Conservation (phyloP, 2,113 vertebrate genomes). For the Notothenia rossii region DNA sequence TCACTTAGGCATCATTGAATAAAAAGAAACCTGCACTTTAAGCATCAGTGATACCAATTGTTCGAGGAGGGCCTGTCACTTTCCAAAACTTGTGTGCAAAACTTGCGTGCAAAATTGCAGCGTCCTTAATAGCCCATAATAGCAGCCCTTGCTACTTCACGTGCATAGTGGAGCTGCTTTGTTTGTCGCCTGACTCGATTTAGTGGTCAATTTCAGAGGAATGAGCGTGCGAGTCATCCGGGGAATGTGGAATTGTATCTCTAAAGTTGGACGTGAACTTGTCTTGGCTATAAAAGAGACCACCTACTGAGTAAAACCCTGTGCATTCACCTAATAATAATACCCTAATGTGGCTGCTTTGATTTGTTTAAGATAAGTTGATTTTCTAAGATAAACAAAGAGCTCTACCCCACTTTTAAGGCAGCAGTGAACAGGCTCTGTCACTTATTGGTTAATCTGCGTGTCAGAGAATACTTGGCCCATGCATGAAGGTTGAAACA, state of each 20-base stretch:
- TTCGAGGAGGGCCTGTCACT: conserved; percentile 35
- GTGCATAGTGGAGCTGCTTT: conserved; percentile 69
- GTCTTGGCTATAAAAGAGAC: conserved; percentile 55
- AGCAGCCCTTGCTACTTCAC: conserved; percentile 64
- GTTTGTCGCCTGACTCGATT: conserved; percentile 69
- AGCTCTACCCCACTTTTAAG: not conserved
- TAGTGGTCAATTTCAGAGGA: conserved; percentile 79
- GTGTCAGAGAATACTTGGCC: conserved; percentile 43
- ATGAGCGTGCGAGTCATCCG: conserved; percentile 79
- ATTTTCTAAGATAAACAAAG: not conserved
- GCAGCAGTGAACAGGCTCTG: conserved; percentile 3
- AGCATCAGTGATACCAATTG: not conserved
- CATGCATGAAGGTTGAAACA: conserved; percentile 52
- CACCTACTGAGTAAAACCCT: conserved; percentile 45
- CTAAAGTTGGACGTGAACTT: conserved; percentile 74
- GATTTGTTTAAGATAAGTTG: conserved; percentile 3
- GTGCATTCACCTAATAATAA: conserved; percentile 32
- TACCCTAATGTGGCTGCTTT: conserved; percentile 6
- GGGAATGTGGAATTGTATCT: conserved; percentile 81
- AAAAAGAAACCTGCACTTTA: conserved; percentile 11
- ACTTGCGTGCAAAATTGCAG: conserved; percentile 62
- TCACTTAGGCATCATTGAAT: conserved; percentile 19
- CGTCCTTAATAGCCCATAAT: conserved; percentile 66
- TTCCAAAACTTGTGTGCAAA: conserved; percentile 53
- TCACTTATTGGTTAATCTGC: conserved; percentile 34